Percentiles rank a stretch among this genome's conserved stretches.
phyloP scores from a whole-genome alignment of 1,140 invertebrate species.

The Nephotettix cincticeps region DNA sequence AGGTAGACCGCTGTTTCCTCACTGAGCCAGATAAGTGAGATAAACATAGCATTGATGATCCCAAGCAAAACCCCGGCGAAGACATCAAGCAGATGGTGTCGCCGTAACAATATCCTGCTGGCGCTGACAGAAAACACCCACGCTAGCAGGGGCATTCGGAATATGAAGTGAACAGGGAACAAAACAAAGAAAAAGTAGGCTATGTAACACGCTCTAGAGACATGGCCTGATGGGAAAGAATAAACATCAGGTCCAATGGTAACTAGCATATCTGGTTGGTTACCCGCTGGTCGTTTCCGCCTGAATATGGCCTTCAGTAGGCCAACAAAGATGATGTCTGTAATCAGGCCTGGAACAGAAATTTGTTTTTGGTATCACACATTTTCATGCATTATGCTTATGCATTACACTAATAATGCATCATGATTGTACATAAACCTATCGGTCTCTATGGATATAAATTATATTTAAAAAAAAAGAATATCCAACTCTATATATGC shows the following conservation, averaged over 20 bases:
- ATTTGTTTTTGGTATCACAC: too few relatives aligned
- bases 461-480: too few relatives aligned
- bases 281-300: constrained; percentile 69
- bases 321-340: constrained; percentile 84
- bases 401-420: too few relatives aligned
- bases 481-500: too few relatives aligned
- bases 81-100: constrained; percentile 89
- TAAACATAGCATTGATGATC: constrained; percentile 65
- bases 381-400: too few relatives aligned
- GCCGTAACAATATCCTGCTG: constrained; percentile 75
- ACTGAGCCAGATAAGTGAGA: constrained; percentile 67
- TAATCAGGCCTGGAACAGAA: constrained; percentile 69
- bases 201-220: constrained; percentile 80
- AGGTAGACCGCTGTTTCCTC: constrained; percentile 51
- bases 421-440: too few relatives aligned
- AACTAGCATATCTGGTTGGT: constrained; percentile 60
- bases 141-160: constrained; percentile 60
- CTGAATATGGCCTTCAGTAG: constrained; percentile 77
- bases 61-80: constrained; percentile 73
- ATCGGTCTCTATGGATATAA: too few relatives aligned
- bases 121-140: constrained; percentile 75
- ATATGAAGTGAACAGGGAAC: constrained; percentile 57
- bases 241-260: constrained; percentile 79
- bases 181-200: constrained; percentile 65
- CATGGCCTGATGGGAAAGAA: constrained; percentile 95